Evolutionary conservation across 2,888 invertebrate genomes (phyloP).

Genomic region (Volucella zonaria): DNA sequence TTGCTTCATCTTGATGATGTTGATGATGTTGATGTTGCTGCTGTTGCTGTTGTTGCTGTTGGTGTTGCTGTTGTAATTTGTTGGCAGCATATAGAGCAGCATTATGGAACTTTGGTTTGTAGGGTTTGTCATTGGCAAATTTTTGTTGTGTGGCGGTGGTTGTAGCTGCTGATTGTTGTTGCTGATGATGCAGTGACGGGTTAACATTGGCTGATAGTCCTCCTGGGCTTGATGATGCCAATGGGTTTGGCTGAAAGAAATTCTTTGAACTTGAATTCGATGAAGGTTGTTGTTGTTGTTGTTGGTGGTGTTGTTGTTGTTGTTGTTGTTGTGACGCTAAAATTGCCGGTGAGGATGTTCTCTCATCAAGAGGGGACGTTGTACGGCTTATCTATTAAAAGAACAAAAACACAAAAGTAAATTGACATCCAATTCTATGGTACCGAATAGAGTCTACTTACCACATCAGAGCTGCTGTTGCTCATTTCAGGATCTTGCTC

Average conservation of each 20-base stretch:
- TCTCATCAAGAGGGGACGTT: constrained; percentile 81
- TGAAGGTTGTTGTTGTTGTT: constrained; percentile 71
- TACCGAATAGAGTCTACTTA: constrained; percentile 71
- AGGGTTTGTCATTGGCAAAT: constrained; percentile 84
- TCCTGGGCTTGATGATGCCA: constrained; percentile 80
- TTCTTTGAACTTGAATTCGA: constrained; percentile 78
- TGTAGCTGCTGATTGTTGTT: constrained; percentile 65
- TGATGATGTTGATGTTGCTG: constrained; percentile 75
- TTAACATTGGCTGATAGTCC: constrained; percentile 76
- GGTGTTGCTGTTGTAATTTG: constrained; percentile 68
- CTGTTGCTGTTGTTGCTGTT: constrained; percentile 71
- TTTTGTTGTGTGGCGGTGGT: constrained; percentile 78
- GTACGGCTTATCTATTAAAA: constrained; percentile 79
- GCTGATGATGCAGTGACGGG: constrained; percentile 69
- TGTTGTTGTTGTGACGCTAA: constrained; percentile 34
- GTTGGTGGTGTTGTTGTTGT: constrained; percentile 39
- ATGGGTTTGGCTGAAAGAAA: constrained; percentile 74
- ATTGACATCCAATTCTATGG: neutral
- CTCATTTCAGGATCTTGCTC: constrained; percentile 84
- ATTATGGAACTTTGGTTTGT: constrained; percentile 90
- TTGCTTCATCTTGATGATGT: constrained; percentile 51
- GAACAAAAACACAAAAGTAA: neutral
- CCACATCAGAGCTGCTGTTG: constrained; percentile 82
- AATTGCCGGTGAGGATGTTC: constrained; percentile 75
- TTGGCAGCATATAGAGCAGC: constrained; percentile 83